Evolutionary conservation across 2,888 invertebrate genomes (phyloP).

Genomic region (Stenolophus ochropezus): DNA sequence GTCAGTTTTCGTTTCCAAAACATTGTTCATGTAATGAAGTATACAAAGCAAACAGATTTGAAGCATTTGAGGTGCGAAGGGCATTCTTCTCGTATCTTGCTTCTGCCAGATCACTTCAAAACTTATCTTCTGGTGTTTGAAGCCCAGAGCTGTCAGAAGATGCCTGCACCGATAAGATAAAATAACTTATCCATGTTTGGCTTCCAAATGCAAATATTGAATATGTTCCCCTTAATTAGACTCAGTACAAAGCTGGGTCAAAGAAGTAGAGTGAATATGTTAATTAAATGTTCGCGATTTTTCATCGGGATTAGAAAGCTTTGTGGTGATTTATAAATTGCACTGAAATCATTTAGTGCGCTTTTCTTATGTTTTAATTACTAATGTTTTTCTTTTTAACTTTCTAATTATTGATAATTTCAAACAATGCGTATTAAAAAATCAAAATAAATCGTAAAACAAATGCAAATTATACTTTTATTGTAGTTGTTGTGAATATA

Average conservation of each 20-base stretch:
- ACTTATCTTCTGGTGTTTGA: conserved; percentile 16
- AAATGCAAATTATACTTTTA: background rate
- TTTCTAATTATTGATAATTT: conserved; percentile 21
- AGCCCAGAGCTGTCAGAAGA: conserved; percentile 15
- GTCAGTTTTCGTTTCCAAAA: too few species aligned
- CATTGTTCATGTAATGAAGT: too few species aligned
- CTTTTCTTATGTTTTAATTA: conserved; percentile 24
- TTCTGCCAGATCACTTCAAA: background rate
- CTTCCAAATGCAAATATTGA: conserved; percentile 28
- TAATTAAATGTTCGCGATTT: conserved; percentile 20
- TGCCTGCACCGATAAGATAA: conserved; percentile 37
- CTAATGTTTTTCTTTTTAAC: background rate
- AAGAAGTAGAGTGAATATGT: conserved; percentile 3
- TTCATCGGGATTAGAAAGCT: conserved; percentile 26
- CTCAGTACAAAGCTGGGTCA: conserved; percentile 18
- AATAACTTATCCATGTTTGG: conserved; percentile 32
- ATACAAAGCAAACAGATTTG: too few species aligned
- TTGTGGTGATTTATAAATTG: conserved; percentile 24
- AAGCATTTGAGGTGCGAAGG: background rate
- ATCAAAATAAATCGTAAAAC: background rate
- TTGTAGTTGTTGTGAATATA: background rate
- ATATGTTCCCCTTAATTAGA: conserved; percentile 18
- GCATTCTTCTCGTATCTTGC: conserved; percentile 10
- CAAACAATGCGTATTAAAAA: background rate
- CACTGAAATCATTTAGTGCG: conserved; percentile 1